These are phyloP conservation scores for Sterrhoptilus dennistouni DNA, from an alignment of 2,113 vertebrate genomes.

Conservation along the genomic window DNA sequence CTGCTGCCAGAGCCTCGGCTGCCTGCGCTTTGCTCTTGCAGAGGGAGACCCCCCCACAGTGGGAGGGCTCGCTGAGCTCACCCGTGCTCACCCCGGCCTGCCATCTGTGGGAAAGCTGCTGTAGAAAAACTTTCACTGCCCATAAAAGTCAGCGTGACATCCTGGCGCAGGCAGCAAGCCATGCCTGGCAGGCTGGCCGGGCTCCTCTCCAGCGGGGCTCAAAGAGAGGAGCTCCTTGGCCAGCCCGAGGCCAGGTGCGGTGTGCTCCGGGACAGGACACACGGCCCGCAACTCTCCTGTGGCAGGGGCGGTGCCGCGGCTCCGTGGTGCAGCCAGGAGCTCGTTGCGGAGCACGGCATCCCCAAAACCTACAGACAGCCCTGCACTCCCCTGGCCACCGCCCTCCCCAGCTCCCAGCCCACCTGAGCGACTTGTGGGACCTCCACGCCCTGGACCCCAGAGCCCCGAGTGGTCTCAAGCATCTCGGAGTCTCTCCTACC, in stretches of 20 bases:
- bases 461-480: not conserved
- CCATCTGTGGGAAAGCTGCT: not conserved
- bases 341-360: rapidly evolving
- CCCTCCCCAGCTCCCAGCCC: not conserved
- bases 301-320: not conserved
- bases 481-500: not conserved
- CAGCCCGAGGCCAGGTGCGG: rapidly evolving
- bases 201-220: not conserved
- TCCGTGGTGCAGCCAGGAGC: not conserved
- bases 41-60: rapidly evolving
- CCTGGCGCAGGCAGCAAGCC: not conserved
- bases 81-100: not conserved
- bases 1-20: not conserved
- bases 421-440: rapidly evolving
- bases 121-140: not conserved
- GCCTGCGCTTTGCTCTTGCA: not conserved
- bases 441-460: not conserved
- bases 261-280: rapidly evolving
- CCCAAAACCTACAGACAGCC: rapidly evolving
- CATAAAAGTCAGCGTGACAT: not conserved
- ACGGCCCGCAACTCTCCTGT: rapidly evolving
- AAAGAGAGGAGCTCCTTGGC: not conserved
- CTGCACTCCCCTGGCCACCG: not conserved
- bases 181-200: not conserved
- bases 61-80: not conserved